Evolutionary conservation across 64 coral and sea anemone genomes (phyloP), one percentile per base, ranked within the genome.

Genomic region (Trachythela sp.): DNA sequence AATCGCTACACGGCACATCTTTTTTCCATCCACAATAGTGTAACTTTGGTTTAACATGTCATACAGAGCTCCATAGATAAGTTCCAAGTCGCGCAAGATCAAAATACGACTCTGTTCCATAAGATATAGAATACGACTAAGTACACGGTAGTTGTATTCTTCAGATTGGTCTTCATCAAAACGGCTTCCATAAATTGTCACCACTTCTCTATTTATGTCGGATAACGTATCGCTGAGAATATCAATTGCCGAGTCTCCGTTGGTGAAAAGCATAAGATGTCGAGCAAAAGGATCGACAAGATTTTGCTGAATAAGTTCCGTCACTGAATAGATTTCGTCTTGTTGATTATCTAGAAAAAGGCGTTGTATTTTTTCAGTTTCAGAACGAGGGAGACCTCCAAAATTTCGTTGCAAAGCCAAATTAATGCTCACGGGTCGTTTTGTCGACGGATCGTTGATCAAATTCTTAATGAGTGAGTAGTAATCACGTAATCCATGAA

Each of bases 31-130:
- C 30, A 97, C 95, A 15, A 97, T 92, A 6, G 92, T 91, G 67
- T 97, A 97, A 37, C 94, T 97, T 84, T 97, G 95, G 83, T 97
- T 97, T 1, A 97, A 56, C 95, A 97, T 97, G 67, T 97, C 95
- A 29, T 97, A 97, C 60, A 97, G 92, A 85, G 92, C 94, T 9
- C 95, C 95, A 87, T 97, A 97, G 17, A 97, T 90, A 36, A 48
- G 90, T 76, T 97, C 95, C 20, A 97, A 85, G 29, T 97, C 95
- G 22, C 93, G 86, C n/a, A 97, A 64, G 33, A 97, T 94, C 8
- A 97, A 85, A 39, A 97, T 90, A 70, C 95, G 94, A 60, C 94
- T 83, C 36, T 88, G 91, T 41, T 97, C 95, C 95, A 97, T 97
- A 85, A 86, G 90, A 1, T 94, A 83, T 20, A 97, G 94, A 43